These are phyloP conservation scores for Semaprochilodus insignis DNA, from an alignment of 2,797 vertebrate genomes.

Conservation along the genomic window DNA sequence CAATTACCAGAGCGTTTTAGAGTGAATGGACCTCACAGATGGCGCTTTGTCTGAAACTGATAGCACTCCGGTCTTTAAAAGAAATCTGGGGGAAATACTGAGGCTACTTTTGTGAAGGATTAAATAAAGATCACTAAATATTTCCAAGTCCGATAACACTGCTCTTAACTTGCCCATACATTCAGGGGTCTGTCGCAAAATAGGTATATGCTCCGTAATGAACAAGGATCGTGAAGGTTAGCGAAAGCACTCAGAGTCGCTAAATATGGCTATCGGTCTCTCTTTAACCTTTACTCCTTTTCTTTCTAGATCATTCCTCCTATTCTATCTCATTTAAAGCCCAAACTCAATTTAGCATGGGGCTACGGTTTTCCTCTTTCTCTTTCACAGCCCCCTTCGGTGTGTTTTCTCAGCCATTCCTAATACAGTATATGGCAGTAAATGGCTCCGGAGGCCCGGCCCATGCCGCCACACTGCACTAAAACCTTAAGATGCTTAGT, in stretches of 20 bases:
- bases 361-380: constrained; percentile 32
- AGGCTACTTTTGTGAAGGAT: constrained; percentile 34
- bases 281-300: constrained; percentile 55
- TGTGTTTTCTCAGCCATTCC: constrained; percentile 64
- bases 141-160: constrained; percentile 40
- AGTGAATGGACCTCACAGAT: constrained; percentile 65
- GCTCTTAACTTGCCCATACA: constrained; percentile 17
- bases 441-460: constrained; percentile 71
- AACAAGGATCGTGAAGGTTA: constrained; percentile 11
- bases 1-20: constrained; percentile 46
- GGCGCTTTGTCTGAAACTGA: constrained; percentile 60
- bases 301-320: constrained; percentile 49
- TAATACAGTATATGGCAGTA: constrained; percentile 67
- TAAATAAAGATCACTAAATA: constrained; percentile 29
- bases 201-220: constrained; percentile 17
- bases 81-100: constrained; percentile 47
- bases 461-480: constrained; percentile 77
- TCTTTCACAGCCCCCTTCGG: constrained; percentile 50
- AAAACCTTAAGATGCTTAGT: constrained; percentile 85
- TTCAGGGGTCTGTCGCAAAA: constrained; percentile 20
- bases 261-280: constrained; percentile 26
- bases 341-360: constrained; percentile 59
- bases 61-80: constrained; percentile 49
- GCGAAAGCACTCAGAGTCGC: constrained; percentile 34
- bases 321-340: constrained; percentile 57